Base-by-base conservation (phyloP, 2,888 invertebrate species). In the Aleiodes leptofemur region DNA sequence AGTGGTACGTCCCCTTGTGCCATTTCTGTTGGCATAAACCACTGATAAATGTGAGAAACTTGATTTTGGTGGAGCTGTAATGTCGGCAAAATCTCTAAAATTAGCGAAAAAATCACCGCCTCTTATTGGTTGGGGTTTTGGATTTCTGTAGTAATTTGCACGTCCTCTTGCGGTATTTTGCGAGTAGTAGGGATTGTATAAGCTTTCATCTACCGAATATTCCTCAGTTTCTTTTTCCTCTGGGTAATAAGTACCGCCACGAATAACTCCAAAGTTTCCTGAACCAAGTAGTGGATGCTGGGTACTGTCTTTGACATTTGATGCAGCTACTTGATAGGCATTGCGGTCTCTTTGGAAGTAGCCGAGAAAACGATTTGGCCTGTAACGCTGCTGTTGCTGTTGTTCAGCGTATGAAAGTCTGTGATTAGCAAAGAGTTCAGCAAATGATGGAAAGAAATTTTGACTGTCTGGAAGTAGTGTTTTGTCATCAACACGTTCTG, bases 71-170 rank as follows among this genome's bases (percentile, higher is more conserved):
- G 96, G 96, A 3, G 95, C 93, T 78, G 96, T 96, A 72, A 97
- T 96, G 83, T 97, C 97, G 0, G 97, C 96, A 85, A 97, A 97
- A 87, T 97, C 97, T 83, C 96, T 92, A 90, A 97, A 97, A 86
- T 96, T 96, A 4, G 96, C 96, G 85, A 97, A 96, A 85, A 96
- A 96, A 84, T 96, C 96, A 75, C 94, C 90, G 3, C 88, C 87
- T 0, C 88, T 93, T 34, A 95, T 93, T 81, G 94, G 94, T 69
- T 95, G 94, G 4, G 94, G 94, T 84, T 94, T 92, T 0, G 95
- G 94, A 84, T 96, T 95, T 0, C 93, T 92, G 38, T 91, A 90
- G 79, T 93, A 93, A 64, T 74, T 92, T 0, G 95, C 94, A 64
- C 95, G 92, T 14, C 94, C 94, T 73, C 96, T 94, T 0, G 95